Conservation (phyloP, 2,113 vertebrate genomes). For the Sarotherodon lohbergeri region DNA sequence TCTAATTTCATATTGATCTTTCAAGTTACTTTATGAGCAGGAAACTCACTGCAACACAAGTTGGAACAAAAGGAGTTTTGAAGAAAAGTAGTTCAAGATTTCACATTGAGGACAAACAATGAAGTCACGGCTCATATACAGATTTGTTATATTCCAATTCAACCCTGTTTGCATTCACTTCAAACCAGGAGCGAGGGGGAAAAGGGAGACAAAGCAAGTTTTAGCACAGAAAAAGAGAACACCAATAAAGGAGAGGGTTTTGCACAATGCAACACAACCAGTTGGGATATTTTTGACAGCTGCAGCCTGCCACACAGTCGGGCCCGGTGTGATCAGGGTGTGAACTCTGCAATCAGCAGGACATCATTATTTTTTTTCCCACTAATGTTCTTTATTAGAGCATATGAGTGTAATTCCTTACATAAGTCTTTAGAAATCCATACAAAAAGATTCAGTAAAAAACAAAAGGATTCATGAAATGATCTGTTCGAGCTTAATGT, state of each 20-base stretch:
- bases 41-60: neutral
- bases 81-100: neutral
- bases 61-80: neutral
- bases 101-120: neutral
- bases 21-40: neutral
- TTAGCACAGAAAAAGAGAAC: neutral
- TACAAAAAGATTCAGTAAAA: neutral
- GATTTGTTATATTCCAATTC: neutral
- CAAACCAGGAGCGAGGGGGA: neutral
- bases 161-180: neutral
- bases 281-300: constrained; percentile 16
- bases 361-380: neutral
- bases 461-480: neutral
- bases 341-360: neutral
- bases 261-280: constrained; percentile 6
- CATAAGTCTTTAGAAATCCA: neutral
- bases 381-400: neutral
- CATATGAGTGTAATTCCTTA: neutral
- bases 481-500: neutral
- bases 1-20: neutral
- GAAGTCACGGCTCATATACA: neutral
- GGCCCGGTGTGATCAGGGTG: neutral
- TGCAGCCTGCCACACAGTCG: neutral
- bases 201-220: neutral
- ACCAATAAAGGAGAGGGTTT: neutral